Percentiles rank a stretch among this genome's conserved stretches.
Evolutionary conservation across 2,797 vertebrate species (phyloP).

Genomic region (Vipera ursinii): DNA sequence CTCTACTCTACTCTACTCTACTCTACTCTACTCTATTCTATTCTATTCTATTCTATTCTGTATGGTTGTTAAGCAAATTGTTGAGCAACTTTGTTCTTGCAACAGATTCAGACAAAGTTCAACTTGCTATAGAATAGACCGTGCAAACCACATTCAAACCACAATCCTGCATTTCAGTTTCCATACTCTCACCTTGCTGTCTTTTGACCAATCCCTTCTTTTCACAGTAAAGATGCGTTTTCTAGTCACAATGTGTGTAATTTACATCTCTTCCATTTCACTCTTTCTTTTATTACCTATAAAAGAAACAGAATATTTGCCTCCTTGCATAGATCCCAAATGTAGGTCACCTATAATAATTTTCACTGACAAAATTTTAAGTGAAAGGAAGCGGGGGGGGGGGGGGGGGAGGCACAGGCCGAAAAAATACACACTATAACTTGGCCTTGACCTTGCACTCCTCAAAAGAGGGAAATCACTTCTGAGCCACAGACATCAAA

Average conservation of each 20-base stretch:
- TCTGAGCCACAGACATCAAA: constrained; percentile 90
- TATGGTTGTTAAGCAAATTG: neutral
- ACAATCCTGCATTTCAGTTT: neutral
- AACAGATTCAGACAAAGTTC: neutral
- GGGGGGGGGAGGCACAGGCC: no score
- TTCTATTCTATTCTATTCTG: no score
- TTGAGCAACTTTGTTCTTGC: neutral
- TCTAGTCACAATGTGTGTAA: constrained; percentile 21
- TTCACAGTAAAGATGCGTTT: constrained; percentile 5
- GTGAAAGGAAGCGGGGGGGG: neutral
- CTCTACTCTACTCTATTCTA: fast-evolving
- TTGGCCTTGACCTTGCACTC: constrained; percentile 90
- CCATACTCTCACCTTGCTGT: constrained; percentile 4
- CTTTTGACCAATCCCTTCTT: constrained; percentile 26
- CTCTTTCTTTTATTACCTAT: constrained; percentile 44
- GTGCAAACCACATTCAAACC: neutral
- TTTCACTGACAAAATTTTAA: constrained; percentile 73
- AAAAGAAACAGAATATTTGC: constrained; percentile 43
- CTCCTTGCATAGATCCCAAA: constrained; percentile 63
- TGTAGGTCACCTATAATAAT: constrained; percentile 73
- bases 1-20: no score
- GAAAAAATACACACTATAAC: constrained; percentile 69
- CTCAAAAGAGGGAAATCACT: constrained; percentile 80
- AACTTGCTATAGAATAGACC: neutral
- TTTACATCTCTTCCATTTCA: constrained; percentile 18